phyloP scores from a whole-genome alignment of 2,797 vertebrate species.

The Chromobotia macracanthus region DNA sequence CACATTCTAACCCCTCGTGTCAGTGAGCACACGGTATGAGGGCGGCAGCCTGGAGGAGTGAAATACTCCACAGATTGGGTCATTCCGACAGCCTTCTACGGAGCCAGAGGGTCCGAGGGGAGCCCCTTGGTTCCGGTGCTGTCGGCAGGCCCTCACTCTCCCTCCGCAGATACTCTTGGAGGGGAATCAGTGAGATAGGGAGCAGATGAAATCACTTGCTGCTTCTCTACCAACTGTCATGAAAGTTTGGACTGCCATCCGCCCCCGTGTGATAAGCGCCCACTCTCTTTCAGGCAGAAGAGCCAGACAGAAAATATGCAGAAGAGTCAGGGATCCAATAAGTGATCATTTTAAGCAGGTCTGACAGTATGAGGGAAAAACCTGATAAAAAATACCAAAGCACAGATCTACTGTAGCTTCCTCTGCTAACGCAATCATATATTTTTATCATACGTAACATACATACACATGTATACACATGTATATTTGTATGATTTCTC shows the following conservation, averaged over 20 bases:
- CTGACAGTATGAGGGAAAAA: conserved; percentile 60
- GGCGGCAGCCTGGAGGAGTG: conserved; percentile 61
- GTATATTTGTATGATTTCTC: neutral
- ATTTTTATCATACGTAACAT: too few species aligned
- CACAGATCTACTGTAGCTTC: conserved; percentile 52
- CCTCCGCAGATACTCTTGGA: conserved; percentile 69
- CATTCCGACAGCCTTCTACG: conserved; percentile 68
- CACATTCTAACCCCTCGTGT: conserved; percentile 57
- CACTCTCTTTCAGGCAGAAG: conserved; percentile 63
- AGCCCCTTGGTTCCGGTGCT: conserved; percentile 61
- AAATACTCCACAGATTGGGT: conserved; percentile 67
- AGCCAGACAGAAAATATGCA: conserved; percentile 66
- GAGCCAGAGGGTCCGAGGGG: conserved; percentile 65
- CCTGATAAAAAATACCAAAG: conserved; percentile 56
- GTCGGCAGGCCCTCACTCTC: conserved; percentile 42
- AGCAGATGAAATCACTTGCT: conserved; percentile 76
- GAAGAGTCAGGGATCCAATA: conserved; percentile 64
- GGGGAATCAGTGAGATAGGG: conserved; percentile 72
- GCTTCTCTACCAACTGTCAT: conserved; percentile 74
- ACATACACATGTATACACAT: too few species aligned
- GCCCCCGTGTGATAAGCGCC: conserved; percentile 66
- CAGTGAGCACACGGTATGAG: conserved; percentile 59
- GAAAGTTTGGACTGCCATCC: conserved; percentile 77
- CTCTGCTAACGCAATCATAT: neutral
- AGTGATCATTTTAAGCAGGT: conserved; percentile 72